Percentiles rank a stretch among this genome's conserved stretches.
These are phyloP conservation scores for Leptocoma aspasia DNA, from an alignment of 2,113 vertebrate genomes.

Conservation along the genomic window DNA sequence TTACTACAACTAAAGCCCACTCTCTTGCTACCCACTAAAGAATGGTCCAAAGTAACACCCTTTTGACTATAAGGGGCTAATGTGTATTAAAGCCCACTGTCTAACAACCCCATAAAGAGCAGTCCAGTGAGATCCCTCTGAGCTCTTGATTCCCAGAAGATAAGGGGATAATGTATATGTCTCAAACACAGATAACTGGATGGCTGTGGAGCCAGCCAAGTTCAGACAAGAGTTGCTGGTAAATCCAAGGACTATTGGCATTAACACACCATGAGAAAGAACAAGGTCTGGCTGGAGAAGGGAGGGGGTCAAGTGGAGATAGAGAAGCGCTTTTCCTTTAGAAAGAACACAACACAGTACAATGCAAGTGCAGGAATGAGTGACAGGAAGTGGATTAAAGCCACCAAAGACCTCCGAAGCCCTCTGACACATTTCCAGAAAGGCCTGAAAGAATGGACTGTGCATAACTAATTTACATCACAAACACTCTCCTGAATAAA, in stretches of 20 bases:
- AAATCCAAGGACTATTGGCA: background rate
- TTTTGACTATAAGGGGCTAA: background rate
- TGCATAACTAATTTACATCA: background rate
- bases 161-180: background rate
- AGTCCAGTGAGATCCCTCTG: background rate
- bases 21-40: background rate
- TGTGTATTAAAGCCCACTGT: background rate
- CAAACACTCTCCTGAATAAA: background rate
- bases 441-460: accelerated
- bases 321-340: background rate
- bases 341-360: background rate
- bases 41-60: background rate
- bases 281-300: background rate
- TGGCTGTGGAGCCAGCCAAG: background rate
- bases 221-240: background rate
- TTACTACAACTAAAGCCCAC: background rate
- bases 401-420: background rate
- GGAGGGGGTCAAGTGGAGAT: background rate
- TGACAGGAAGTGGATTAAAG: background rate
- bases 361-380: background rate
- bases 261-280: background rate
- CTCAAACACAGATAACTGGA: background rate
- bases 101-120: background rate
- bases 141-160: background rate
- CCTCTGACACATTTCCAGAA: background rate